Evolutionary conservation across 2,888 invertebrate species (phyloP).

Genomic region (Athetis lepigone): DNA sequence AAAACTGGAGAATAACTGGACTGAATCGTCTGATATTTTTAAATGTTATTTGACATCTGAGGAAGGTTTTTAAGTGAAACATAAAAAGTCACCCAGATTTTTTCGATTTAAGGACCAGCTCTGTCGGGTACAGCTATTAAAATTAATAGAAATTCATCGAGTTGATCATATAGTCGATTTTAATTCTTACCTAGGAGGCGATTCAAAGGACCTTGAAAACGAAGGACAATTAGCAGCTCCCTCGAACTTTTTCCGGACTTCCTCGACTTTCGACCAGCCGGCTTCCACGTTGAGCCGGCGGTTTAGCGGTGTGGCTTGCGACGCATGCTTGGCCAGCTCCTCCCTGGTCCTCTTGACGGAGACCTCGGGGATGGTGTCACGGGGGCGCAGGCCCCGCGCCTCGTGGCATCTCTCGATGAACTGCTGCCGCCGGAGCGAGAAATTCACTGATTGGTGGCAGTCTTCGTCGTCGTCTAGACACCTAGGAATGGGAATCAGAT

Average conservation of each 20-base stretch:
- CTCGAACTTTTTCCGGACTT: constrained; percentile 88
- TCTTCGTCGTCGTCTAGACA: constrained; percentile 83
- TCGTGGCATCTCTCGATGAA: constrained; percentile 88
- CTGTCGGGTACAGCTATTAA: no score
- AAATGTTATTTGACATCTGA: no score
- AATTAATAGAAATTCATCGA: no score
- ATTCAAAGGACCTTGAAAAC: constrained; percentile 85
- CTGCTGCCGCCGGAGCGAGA: constrained; percentile 84
- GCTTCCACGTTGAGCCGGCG: constrained; percentile 88
- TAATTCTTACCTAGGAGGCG: constrained; percentile 82
- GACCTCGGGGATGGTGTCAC: constrained; percentile 82
- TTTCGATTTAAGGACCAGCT: no score
- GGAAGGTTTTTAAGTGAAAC: no score
- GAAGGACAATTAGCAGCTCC: constrained; percentile 77
- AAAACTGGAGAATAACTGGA: no score
- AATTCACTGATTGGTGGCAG: constrained; percentile 72
- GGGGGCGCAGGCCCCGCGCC: constrained; percentile 76
- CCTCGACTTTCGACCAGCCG: constrained; percentile 88
- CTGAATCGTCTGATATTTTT: no score
- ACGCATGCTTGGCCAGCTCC: constrained; percentile 86
- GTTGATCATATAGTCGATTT: no score
- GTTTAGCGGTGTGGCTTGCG: constrained; percentile 79
- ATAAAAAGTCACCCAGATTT: no score
- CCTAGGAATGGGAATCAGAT: constrained; percentile 63
- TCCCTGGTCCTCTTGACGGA: constrained; percentile 84